phyloP scores from a whole-genome alignment of 1,140 invertebrate genomes.

The Drosophila micromelanica region DNA sequence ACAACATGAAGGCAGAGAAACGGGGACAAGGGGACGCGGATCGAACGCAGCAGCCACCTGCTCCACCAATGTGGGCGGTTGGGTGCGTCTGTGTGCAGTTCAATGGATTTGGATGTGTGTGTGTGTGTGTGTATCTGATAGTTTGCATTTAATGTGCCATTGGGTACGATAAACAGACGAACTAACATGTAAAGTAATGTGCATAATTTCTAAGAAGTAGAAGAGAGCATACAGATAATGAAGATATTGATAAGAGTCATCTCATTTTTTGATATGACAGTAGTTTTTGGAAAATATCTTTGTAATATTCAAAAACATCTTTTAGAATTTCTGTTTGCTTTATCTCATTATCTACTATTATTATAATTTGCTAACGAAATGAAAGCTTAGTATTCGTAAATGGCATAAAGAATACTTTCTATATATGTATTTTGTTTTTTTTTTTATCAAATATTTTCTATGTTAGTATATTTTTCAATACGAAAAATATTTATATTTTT shows the following conservation, averaged over 20 bases:
- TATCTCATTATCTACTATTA: neutral
- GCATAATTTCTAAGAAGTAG: neutral
- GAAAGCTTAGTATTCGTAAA: too few species aligned
- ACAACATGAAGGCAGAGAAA: constrained; percentile 1
- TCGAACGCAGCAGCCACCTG: neutral
- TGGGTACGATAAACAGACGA: constrained; percentile 6
- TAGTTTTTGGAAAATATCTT: too few species aligned
- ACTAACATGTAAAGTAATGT: neutral
- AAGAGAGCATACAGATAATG: too few species aligned
- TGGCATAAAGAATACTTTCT: too few species aligned
- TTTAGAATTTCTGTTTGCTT: neutral
- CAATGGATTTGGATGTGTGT: constrained; percentile 24
- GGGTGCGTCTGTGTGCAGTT: neutral
- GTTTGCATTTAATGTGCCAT: constrained; percentile 22
- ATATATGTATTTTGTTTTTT: too few species aligned
- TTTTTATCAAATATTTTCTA: neutral
- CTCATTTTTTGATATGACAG: neutral
- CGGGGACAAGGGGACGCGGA: neutral
- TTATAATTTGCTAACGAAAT: neutral
- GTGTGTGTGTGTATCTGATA: constrained; percentile 3
- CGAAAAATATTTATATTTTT: too few species aligned
- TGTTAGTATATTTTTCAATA: too few species aligned
- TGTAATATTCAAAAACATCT: too few species aligned
- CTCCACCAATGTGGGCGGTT: neutral
- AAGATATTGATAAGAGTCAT: too few species aligned